A percentile compares a stretch with the other conserved stretches of the same genome.
Evolutionary conservation across 2,797 vertebrate species (phyloP).

Genomic region (Crenichthys baileyi): DNA sequence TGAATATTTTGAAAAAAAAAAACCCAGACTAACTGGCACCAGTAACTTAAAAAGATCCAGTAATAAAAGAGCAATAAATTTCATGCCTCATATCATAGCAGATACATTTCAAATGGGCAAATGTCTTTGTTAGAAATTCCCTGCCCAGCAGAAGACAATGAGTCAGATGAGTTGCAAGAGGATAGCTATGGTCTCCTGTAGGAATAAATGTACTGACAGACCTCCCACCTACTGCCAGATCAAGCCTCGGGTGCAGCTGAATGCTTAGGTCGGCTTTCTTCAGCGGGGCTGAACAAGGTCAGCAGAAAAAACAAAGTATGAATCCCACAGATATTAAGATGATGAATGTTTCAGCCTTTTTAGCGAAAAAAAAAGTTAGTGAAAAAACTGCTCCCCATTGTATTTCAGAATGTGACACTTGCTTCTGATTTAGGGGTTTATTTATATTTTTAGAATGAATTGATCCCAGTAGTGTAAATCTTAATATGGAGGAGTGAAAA

Average conservation of each 20-base stretch:
- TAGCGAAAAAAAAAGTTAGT: conserved; percentile 20
- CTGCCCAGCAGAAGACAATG: conserved; percentile 65
- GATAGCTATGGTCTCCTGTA: conserved; percentile 54
- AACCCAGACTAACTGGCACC: background rate
- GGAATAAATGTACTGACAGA: conserved; percentile 72
- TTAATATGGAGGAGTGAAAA: background rate
- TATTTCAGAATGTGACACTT: background rate
- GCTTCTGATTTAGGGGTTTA: conserved; percentile 3
- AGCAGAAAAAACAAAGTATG: conserved; percentile 48
- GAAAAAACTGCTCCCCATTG: background rate
- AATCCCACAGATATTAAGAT: conserved; percentile 52
- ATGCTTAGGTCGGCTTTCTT: conserved; percentile 54
- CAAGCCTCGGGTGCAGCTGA: conserved; percentile 59
- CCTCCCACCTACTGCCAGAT: conserved; percentile 72
- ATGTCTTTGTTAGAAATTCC: conserved; percentile 58
- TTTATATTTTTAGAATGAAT: conserved; percentile 9
- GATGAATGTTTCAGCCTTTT: conserved; percentile 32
- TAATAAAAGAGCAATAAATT: background rate
- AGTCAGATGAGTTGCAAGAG: conserved; percentile 56
- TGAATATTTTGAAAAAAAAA: background rate
- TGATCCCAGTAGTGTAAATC: conserved; percentile 13
- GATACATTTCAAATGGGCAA: conserved; percentile 44
- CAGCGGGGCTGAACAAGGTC: conserved; percentile 60
- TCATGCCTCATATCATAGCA: conserved; percentile 13
- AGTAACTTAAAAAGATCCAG: conserved; percentile 13